Percentiles rank a stretch among this genome's conserved stretches.
phyloP scores from a whole-genome alignment of 2,888 invertebrate genomes.

The Philaethria dido region DNA sequence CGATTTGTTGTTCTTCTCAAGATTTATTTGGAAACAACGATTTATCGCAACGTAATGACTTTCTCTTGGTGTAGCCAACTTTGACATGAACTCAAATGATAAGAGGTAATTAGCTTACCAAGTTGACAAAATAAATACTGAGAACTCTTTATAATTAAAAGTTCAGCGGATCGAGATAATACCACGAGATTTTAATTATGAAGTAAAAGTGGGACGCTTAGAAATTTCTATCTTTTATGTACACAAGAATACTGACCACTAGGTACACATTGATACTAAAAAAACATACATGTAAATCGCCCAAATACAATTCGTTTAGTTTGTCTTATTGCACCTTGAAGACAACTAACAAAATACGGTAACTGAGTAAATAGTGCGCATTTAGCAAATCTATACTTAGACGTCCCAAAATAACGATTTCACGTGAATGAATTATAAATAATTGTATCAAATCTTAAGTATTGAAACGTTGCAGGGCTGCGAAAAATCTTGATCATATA shows the following conservation, averaged over 20 bases:
- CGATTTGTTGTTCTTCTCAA: conserved; percentile 1
- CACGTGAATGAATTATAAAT: conserved; percentile 33
- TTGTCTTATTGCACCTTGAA: background rate
- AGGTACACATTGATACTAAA: background rate
- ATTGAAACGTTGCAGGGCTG: conserved; percentile 4
- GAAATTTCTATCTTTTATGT: background rate
- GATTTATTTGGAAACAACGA: conserved; percentile 3
- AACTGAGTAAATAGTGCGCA: conserved; percentile 6
- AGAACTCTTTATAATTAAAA: conserved; percentile 4
- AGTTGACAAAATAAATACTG: conserved; percentile 22
- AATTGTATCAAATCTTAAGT: background rate
- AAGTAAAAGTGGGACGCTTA: conserved; percentile 4
- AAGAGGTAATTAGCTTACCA: conserved; percentile 9
- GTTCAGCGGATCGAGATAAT: conserved; percentile 1
- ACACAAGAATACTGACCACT: background rate
- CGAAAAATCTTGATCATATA: background rate
- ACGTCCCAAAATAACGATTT: conserved; percentile 32
- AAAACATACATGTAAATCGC: background rate
- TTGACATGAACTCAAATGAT: conserved; percentile 18
- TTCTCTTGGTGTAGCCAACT: conserved; percentile 17
- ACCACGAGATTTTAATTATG: background rate
- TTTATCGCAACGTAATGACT: conserved; percentile 8
- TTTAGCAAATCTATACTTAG: conserved; percentile 32
- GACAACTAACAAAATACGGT: conserved; percentile 18
- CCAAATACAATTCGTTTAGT: background rate